Conservation (phyloP, 2,888 invertebrate genomes). For the Sphaerophoria taeniata region DNA sequence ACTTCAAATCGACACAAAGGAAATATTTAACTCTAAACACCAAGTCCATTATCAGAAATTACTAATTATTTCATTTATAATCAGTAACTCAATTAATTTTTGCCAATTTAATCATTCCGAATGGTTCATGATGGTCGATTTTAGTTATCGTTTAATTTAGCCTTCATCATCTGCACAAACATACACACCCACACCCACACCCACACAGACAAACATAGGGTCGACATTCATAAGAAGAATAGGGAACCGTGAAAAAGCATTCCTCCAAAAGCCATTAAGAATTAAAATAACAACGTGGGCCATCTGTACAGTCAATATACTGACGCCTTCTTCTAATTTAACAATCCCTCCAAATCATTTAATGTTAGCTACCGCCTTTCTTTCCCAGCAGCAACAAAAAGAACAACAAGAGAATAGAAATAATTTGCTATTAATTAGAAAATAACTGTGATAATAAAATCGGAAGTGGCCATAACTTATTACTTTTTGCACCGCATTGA, state of each 20-base stretch:
- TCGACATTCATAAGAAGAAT: background rate
- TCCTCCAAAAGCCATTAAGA: constrained; percentile 57
- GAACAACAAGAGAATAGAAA: constrained; percentile 34
- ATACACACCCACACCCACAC: background rate
- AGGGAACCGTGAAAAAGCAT: constrained; percentile 4
- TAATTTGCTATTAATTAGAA: constrained; percentile 73
- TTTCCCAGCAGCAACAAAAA: background rate
- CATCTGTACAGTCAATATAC: constrained; percentile 8
- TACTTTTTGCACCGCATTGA: constrained; percentile 63
- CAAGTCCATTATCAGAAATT: background rate
- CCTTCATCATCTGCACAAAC: background rate
- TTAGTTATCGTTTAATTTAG: constrained; percentile 29
- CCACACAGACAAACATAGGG: background rate
- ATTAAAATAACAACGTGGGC: constrained; percentile 53
- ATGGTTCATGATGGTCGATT: constrained; percentile 56
- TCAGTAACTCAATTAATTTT: constrained; percentile 71
- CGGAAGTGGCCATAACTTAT: constrained; percentile 72
- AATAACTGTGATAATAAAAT: constrained; percentile 73
- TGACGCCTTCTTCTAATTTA: background rate
- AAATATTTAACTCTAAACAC: background rate
- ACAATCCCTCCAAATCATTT: background rate
- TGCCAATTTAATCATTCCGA: constrained; percentile 66
- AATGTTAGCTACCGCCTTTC: background rate
- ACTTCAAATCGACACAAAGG: background rate
- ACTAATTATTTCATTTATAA: constrained; percentile 26